A percentile compares a stretch with the other conserved stretches of the same genome.
Conservation (phyloP, 2,113 vertebrate species). For the Cyprinus carpio region DNA sequence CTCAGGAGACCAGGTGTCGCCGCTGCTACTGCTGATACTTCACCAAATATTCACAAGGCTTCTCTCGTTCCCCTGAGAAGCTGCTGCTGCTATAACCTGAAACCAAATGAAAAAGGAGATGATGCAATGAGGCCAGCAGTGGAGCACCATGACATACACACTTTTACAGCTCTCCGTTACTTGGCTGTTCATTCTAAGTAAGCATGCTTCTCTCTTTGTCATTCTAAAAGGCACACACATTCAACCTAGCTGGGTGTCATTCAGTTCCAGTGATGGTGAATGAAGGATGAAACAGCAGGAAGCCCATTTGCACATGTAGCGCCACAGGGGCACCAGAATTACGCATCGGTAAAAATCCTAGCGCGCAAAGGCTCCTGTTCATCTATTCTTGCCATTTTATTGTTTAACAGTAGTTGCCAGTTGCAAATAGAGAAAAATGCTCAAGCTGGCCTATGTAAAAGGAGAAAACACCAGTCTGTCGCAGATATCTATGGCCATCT, state of each 20-base stretch:
- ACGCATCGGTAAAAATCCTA: slow-evolving; percentile 32
- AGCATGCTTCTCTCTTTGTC: slow-evolving; percentile 38
- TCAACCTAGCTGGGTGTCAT: slow-evolving; percentile 44
- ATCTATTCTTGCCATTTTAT: slow-evolving; percentile 22
- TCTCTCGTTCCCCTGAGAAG: slow-evolving; percentile 52
- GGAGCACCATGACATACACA: slow-evolving; percentile 51
- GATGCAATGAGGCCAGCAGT: slow-evolving; percentile 57
- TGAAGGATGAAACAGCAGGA: slow-evolving; percentile 61
- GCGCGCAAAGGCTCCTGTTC: slow-evolving; percentile 10
- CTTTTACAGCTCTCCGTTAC: slow-evolving; percentile 44
- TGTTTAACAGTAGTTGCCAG: slow-evolving; percentile 6
- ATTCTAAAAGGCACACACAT: slow-evolving; percentile 42
- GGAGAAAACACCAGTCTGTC: slow-evolving; percentile 22
- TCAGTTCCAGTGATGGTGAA: slow-evolving; percentile 48
- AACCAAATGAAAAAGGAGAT: slow-evolving; percentile 55
- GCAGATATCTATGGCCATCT: slow-evolving; percentile 37
- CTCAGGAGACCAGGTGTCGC: slow-evolving; percentile 8
- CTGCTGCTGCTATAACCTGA: slow-evolving; percentile 58
- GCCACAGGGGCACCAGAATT: slow-evolving; percentile 39
- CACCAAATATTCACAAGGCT: slow-evolving; percentile 57
- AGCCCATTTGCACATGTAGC: slow-evolving; percentile 67
- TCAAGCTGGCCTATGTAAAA: slow-evolving; percentile 33
- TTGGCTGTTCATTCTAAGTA: slow-evolving; percentile 32
- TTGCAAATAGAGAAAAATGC: background rate
- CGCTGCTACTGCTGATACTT: slow-evolving; percentile 28